A percentile compares a stretch with the other conserved stretches of the same genome.
These are phyloP conservation scores for Lasioglossum baleicum DNA, from an alignment of 1,140 invertebrate species.

Conservation along the genomic window DNA sequence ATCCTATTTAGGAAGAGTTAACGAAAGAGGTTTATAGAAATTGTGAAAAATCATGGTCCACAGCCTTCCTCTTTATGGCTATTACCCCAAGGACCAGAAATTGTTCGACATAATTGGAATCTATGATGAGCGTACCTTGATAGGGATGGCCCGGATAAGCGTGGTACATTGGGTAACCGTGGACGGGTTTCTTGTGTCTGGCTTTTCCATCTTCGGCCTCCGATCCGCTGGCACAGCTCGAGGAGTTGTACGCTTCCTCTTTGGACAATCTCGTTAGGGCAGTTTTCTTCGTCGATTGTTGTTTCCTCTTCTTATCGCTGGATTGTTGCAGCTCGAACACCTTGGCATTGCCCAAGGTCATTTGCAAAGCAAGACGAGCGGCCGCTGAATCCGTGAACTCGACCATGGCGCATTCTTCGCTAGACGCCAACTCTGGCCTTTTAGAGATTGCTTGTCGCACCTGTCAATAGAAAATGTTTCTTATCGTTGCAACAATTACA, in stretches of 20 bases:
- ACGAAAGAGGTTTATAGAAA: too few species aligned
- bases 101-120: background rate
- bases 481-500: background rate
- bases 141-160: constrained; percentile 67
- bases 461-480: constrained; percentile 44
- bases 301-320: constrained; percentile 74
- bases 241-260: constrained; percentile 77
- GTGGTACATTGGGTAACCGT: constrained; percentile 65
- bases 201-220: constrained; percentile 82
- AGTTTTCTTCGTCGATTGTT: constrained; percentile 75
- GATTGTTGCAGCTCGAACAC: constrained; percentile 80
- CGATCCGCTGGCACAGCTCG: constrained; percentile 85
- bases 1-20: too few species aligned
- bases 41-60: too few species aligned
- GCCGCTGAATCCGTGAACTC: constrained; percentile 94
- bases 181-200: constrained; percentile 63
- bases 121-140: constrained; percentile 61
- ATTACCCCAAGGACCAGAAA: too few species aligned
- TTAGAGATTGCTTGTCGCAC: constrained; percentile 92
- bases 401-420: constrained; percentile 91
- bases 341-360: constrained; percentile 74
- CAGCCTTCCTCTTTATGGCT: too few species aligned
- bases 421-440: constrained; percentile 89
- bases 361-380: constrained; percentile 88
- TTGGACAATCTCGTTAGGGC: constrained; percentile 56